Conservation (phyloP, 2,113 vertebrate genomes). For the Gavialis gangeticus region DNA sequence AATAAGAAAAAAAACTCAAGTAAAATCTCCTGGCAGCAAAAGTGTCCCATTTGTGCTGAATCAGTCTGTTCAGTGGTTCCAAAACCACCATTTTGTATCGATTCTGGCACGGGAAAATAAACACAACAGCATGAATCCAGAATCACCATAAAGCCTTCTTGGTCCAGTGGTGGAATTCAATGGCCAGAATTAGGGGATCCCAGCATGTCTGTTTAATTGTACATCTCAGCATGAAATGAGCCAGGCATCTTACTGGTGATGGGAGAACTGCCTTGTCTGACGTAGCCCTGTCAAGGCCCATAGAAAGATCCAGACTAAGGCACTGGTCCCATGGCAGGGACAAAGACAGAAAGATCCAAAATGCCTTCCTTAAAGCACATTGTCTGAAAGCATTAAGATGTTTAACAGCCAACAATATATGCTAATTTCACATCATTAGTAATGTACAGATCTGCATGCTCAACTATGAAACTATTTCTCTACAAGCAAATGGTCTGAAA, state of each 20-base stretch:
- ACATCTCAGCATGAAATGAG: neutral
- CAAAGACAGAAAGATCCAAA: neutral
- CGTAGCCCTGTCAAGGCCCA: neutral
- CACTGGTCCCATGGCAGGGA: neutral
- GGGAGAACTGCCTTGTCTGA: neutral
- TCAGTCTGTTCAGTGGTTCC: slow-evolving; percentile 88
- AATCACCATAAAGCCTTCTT: neutral
- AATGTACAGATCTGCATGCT: neutral
- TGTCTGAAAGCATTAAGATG: neutral
- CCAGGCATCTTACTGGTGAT: neutral
- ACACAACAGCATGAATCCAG: neutral
- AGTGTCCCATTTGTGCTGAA: slow-evolving; percentile 91
- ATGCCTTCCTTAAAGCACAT: neutral
- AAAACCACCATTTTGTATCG: slow-evolving; percentile 92
- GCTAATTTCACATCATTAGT: neutral
- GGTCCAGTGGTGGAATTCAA: neutral
- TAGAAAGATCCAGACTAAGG: neutral
- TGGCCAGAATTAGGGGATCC: rapidly evolving
- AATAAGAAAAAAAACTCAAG: slow-evolving; percentile 85
- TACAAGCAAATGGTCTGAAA: neutral
- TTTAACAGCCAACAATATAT: neutral
- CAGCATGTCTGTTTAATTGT: neutral
- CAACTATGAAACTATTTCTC: rapidly evolving
- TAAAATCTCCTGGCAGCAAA: slow-evolving; percentile 88
- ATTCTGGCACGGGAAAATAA: slow-evolving; percentile 76